These are phyloP conservation scores for Carabus problematicus DNA, from an alignment of 2,888 invertebrate genomes.

Conservation along the genomic window DNA sequence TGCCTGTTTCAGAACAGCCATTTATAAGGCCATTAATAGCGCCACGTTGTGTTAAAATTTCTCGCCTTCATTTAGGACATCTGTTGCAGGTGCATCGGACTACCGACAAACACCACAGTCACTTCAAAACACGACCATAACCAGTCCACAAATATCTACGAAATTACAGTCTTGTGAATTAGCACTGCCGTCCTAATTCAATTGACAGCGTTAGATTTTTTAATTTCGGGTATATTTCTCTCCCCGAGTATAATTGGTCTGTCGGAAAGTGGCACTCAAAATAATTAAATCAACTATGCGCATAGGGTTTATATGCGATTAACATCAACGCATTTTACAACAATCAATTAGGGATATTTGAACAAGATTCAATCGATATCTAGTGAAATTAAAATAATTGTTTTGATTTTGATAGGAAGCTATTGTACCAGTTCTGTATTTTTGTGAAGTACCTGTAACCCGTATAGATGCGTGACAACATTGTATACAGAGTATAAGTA, in stretches of 20 bases:
- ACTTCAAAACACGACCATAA: conserved; percentile 1
- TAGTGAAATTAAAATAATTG: too few species aligned
- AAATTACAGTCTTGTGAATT: conserved; percentile 34
- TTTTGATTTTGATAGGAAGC: too few species aligned
- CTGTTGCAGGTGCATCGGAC: conserved; percentile 36
- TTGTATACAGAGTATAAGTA: background rate
- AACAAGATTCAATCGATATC: too few species aligned
- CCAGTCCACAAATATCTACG: conserved; percentile 17
- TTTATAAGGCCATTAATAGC: conserved; percentile 36
- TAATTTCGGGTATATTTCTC: background rate
- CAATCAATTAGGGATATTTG: too few species aligned
- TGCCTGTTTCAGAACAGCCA: conserved; percentile 13
- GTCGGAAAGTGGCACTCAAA: too few species aligned
- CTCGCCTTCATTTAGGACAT: conserved; percentile 24
- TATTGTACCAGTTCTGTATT: too few species aligned
- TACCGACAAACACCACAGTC: conserved; percentile 4
- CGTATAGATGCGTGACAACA: too few species aligned
- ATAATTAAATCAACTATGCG: too few species aligned
- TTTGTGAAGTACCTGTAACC: too few species aligned
- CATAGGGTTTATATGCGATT: too few species aligned
- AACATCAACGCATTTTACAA: too few species aligned
- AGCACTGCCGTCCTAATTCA: conserved; percentile 28
- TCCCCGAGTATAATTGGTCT: too few species aligned
- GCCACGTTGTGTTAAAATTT: conserved; percentile 26
- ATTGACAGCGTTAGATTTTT: conserved; percentile 14